Evolutionary conservation across 2,888 invertebrate genomes (phyloP), one percentile per base, ranked within the genome.

Genomic region (Campaea margaritaria): DNA sequence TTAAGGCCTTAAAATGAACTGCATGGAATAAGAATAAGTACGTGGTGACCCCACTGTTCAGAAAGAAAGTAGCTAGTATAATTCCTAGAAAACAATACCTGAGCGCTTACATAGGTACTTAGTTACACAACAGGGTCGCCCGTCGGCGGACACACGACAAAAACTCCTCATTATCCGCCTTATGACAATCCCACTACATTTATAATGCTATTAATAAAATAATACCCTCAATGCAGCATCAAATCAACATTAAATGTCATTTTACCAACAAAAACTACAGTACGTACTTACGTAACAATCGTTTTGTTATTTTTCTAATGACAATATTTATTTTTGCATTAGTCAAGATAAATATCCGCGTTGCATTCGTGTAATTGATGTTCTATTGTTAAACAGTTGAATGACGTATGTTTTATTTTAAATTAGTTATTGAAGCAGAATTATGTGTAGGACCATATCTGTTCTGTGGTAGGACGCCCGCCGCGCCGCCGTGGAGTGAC

Each of bases 141-240:
- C 73, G 74, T 65, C 72, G 70, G 76, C 76, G 72, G 84, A 83
- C 84, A 81, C 71, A 83, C 76, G 79, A 85, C 85, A 87, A 87
- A 88, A 89, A 89, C 81, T 71, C 62, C 82, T 81, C 81, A 88
- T 88, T 85, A 86, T 82, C 59, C 62, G 49, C 63, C 66, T 64
- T 70, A 88, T 80, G 84, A 86, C 87, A 88, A 85, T 85, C 76
- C 80, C 73, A 73, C 79, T 82, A 79, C 85, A 89, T 90, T 91
- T 90, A 72, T 88, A 89, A 87, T 89, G 86, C 87, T 89, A 90
- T 91, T 90, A 89, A 90, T 89, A 87, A 82, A 82, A 89, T 89
- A 87, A 89, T 86, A 77, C 71, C 64, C 67, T 57, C 64, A 83
- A 86, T 85, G 83, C 80, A 76, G 83, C 84, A 86, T 88, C 83